A percentile compares a stretch with the other conserved stretches of the same genome.
Evolutionary conservation across 2,797 vertebrate species (phyloP).

Genomic region (Odontamblyopus rebecca): DNA sequence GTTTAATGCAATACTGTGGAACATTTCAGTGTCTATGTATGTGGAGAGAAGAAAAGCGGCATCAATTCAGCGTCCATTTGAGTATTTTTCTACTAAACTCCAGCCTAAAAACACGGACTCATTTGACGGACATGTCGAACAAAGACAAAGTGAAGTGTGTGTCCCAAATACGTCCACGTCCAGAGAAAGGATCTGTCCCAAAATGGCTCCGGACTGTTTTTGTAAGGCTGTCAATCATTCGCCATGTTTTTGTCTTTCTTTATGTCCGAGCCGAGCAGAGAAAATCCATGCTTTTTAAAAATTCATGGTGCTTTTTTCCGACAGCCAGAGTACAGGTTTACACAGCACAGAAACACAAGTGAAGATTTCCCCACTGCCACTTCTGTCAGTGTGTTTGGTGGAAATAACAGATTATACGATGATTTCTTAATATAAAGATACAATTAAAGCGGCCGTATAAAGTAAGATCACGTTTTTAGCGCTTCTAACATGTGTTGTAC

Average conservation of each 20-base stretch:
- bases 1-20: not conserved
- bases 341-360: not conserved
- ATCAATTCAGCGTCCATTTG: not conserved
- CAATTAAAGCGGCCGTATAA: too few species aligned
- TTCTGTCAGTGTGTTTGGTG: not conserved
- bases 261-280: not conserved
- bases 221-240: not conserved
- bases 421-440: too few species aligned
- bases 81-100: not conserved
- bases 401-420: too few species aligned
- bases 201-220: not conserved
- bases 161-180: slow-evolving; percentile 1
- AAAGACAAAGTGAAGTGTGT: not conserved
- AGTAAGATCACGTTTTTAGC: too few species aligned
- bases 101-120: not conserved
- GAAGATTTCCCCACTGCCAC: not conserved
- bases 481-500: too few species aligned
- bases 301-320: not conserved
- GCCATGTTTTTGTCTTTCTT: not conserved
- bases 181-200: not conserved
- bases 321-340: not conserved
- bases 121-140: not conserved
- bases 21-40: not conserved
- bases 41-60: not conserved
- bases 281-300: not conserved